phyloP scores from a whole-genome alignment of 2,797 vertebrate genomes.

The Orestias chungarensis region DNA sequence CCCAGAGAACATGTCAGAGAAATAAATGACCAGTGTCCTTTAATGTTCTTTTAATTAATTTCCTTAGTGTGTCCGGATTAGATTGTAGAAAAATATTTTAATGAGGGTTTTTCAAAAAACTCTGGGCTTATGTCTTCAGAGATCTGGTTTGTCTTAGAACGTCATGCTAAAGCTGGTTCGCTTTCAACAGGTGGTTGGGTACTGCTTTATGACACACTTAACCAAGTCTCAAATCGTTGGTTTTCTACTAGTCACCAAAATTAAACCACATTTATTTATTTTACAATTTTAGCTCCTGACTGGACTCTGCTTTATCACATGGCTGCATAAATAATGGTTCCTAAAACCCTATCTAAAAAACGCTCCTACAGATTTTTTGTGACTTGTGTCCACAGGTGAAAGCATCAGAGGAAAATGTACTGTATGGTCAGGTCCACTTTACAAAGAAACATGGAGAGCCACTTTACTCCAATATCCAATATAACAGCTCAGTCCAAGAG shows the following conservation, averaged over 20 bases:
- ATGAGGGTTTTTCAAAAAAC: too few species aligned
- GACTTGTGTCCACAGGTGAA: neutral
- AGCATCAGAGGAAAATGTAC: neutral
- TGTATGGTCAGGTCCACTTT: neutral
- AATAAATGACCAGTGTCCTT: neutral
- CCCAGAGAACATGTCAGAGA: neutral
- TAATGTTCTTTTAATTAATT: neutral
- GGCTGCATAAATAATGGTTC: neutral
- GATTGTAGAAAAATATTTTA: too few species aligned
- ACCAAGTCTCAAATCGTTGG: too few species aligned
- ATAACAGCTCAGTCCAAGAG: neutral
- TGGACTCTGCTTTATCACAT: neutral
- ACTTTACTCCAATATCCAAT: slow-evolving; percentile 27
- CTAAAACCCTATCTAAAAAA: neutral
- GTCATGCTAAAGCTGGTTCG: too few species aligned
- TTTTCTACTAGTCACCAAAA: too few species aligned
- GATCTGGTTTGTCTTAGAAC: too few species aligned
- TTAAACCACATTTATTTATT: too few species aligned
- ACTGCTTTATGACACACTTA: too few species aligned
- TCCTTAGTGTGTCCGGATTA: too few species aligned
- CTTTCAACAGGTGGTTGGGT: too few species aligned
- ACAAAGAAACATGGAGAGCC: slow-evolving; percentile 7
- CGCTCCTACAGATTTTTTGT: neutral
- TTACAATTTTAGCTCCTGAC: too few species aligned
- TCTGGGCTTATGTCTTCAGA: too few species aligned